A percentile compares a stretch with the other conserved stretches of the same genome.
Conservation (phyloP, 2,888 invertebrate genomes). For the Himalopsyche japonica region DNA sequence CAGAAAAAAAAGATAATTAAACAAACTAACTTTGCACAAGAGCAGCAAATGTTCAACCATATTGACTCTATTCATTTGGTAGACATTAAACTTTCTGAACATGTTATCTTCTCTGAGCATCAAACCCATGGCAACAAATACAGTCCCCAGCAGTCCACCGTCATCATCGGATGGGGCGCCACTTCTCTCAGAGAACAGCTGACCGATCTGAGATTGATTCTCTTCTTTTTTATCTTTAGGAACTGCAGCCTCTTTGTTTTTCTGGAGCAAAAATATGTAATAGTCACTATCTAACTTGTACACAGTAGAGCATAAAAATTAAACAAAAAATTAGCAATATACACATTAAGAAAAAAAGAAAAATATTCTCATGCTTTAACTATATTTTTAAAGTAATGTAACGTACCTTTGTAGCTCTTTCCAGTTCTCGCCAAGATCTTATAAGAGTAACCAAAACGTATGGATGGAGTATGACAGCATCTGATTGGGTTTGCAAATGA, state of each 20-base stretch:
- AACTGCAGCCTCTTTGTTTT: background rate
- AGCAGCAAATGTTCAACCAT: constrained; percentile 66
- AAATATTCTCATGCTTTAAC: background rate
- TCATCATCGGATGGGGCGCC: constrained; percentile 32
- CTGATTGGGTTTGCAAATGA: constrained; percentile 52
- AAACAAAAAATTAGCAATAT: background rate
- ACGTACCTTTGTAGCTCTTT: constrained; percentile 43
- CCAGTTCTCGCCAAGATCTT: constrained; percentile 60
- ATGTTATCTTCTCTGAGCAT: constrained; percentile 69
- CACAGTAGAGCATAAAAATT: no score
- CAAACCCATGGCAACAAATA: constrained; percentile 50
- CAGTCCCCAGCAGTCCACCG: constrained; percentile 35
- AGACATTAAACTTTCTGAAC: constrained; percentile 70
- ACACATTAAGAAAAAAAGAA: background rate
- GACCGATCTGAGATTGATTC: background rate
- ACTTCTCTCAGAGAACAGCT: constrained; percentile 21
- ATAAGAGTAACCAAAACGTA: constrained; percentile 57
- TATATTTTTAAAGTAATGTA: background rate
- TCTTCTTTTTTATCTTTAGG: background rate
- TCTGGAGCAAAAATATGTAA: background rate
- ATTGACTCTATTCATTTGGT: constrained; percentile 67
- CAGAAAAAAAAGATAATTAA: background rate
- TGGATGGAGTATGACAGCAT: constrained; percentile 60
- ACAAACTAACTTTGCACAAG: constrained; percentile 63
- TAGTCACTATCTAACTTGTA: no score